These are phyloP conservation scores for Branchipolynoe longqiensis DNA, from an alignment of 2,888 invertebrate genomes.

Conservation along the genomic window DNA sequence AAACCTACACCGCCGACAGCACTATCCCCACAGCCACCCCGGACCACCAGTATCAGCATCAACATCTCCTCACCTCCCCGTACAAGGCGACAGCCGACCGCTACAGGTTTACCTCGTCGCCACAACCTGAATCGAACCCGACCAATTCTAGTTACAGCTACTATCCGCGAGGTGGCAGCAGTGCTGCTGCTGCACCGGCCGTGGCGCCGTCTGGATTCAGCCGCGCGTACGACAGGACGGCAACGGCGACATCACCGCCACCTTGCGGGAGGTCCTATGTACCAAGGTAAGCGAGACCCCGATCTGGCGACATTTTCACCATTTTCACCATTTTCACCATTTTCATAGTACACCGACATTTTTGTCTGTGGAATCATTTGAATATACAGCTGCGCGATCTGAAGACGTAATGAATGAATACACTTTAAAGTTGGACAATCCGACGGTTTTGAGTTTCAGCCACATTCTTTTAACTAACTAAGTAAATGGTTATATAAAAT, in stretches of 20 bases:
- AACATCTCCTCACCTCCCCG: neutral
- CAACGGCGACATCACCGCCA: neutral
- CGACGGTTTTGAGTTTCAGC: no score
- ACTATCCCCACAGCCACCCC: neutral
- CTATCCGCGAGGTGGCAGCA: neutral
- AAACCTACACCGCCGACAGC: neutral
- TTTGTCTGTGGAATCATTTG: no score
- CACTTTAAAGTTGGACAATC: no score
- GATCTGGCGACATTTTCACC: no score
- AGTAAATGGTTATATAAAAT: no score
- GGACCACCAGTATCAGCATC: no score
- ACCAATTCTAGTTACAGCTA: neutral
- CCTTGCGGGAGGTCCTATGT: conserved; percentile 1
- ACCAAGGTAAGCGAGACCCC: neutral
- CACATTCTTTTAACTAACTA: no score
- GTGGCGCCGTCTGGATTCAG: neutral
- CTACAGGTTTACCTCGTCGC: conserved; percentile 10
- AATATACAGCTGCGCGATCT: no score
- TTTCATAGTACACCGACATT: no score
- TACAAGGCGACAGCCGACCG: conserved; percentile 26
- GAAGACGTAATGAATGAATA: no score
- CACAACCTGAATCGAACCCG: neutral
- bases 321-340: no score
- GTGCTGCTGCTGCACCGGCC: no score
- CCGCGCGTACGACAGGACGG: conserved; percentile 6